Percentiles rank a stretch among this genome's conserved stretches.
These are phyloP conservation scores for Pycnomerus fuliginosus DNA, from an alignment of 2,888 invertebrate genomes.

Conservation along the genomic window DNA sequence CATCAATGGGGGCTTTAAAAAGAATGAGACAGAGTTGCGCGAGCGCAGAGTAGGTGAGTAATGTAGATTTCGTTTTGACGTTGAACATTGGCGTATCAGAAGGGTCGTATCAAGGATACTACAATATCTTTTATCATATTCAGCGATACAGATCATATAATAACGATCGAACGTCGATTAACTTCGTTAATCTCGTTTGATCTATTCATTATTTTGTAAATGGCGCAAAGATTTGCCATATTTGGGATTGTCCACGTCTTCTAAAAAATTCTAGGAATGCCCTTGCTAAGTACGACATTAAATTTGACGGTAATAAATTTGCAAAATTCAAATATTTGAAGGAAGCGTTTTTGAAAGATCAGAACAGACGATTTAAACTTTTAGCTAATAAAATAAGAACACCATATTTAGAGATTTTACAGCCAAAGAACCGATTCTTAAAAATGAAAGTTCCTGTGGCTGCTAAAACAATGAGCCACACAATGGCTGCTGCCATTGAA, in stretches of 20 bases:
- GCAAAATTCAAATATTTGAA: slow-evolving; percentile 3
- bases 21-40: too few relatives aligned
- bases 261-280: slow-evolving; percentile 1
- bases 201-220: background rate
- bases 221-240: background rate
- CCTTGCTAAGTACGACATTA: slow-evolving; percentile 1
- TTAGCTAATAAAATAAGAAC: background rate
- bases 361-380: background rate
- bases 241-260: slow-evolving; percentile 3
- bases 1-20: too few relatives aligned
- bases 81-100: too few relatives aligned
- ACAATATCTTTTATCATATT: too few relatives aligned
- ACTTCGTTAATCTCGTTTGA: too few relatives aligned
- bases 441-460: slow-evolving; percentile 1
- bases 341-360: slow-evolving; percentile 1
- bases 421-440: background rate
- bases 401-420: background rate
- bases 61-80: too few relatives aligned
- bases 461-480: slow-evolving; percentile 3
- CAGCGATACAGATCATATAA: too few relatives aligned
- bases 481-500: slow-evolving; percentile 1
- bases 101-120: too few relatives aligned
- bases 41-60: too few relatives aligned
- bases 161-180: too few relatives aligned
- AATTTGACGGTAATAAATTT: background rate